These are phyloP conservation scores for Heliconius charithonia DNA, from an alignment of 2,888 invertebrate species.

Conservation along the genomic window DNA sequence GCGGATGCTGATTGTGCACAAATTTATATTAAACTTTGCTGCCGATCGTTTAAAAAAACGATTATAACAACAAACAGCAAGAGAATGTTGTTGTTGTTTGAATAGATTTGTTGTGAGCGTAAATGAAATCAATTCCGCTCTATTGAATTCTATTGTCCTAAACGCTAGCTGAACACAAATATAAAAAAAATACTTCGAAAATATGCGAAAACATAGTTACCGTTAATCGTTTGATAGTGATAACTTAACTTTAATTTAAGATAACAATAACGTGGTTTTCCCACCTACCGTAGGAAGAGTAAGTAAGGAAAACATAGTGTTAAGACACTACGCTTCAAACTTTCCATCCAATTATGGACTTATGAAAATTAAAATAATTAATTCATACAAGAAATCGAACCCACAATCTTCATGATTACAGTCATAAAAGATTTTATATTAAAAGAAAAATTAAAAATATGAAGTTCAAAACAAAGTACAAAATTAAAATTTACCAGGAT, in stretches of 20 bases:
- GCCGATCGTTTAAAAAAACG: neutral
- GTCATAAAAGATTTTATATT: too few relatives aligned
- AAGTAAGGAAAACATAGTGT: neutral
- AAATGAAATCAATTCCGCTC: neutral
- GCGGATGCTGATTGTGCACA: neutral
- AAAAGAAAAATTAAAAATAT: conserved; percentile 1
- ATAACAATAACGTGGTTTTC: too few relatives aligned
- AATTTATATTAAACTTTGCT: neutral
- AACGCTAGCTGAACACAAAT: neutral
- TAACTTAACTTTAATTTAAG: too few relatives aligned
- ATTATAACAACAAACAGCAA: neutral
- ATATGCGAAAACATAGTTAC: neutral
- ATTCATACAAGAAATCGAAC: too few relatives aligned
- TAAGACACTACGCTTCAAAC: neutral
- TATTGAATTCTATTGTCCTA: conserved; percentile 8
- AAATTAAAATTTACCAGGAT: neutral
- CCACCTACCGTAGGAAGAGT: neutral
- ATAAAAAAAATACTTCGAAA: neutral
- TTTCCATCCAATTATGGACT: neutral
- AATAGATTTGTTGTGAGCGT: neutral
- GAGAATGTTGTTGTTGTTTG: neutral
- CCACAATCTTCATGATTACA: too few relatives aligned
- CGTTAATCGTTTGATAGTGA: too few relatives aligned
- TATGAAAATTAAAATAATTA: too few relatives aligned
- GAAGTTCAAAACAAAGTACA: neutral